Conservation (phyloP, 2,888 invertebrate genomes). For the Eupithecia insigniata region DNA sequence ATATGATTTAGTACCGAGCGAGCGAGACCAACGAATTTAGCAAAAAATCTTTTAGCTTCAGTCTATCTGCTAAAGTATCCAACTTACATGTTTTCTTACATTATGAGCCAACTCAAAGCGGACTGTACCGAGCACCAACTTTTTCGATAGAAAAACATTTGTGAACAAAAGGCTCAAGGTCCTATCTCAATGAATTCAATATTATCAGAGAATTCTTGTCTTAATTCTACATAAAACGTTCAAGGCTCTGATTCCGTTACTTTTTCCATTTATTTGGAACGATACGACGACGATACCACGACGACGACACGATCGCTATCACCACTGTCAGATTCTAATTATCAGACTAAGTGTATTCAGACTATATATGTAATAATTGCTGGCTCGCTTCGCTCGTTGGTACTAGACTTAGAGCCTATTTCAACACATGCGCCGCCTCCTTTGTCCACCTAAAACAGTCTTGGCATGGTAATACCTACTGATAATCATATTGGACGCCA, state of each 20-base stretch:
- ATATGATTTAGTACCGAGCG: not conserved
- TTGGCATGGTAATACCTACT: not conserved
- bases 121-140: constrained; percentile 9
- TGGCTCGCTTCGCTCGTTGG: too few species aligned
- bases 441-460: not conserved
- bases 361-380: too few species aligned
- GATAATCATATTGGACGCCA: not conserved
- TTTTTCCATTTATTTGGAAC: not conserved
- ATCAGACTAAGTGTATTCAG: too few species aligned
- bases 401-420: not conserved
- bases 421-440: not conserved
- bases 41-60: not conserved
- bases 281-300: not conserved
- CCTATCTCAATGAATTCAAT: constrained; percentile 11
- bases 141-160: constrained; percentile 17
- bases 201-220: constrained; percentile 3
- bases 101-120: constrained; percentile 1
- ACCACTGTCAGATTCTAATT: not conserved
- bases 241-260: constrained; percentile 7
- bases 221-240: constrained; percentile 7
- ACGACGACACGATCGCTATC: too few species aligned
- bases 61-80: not conserved
- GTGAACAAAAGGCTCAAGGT: constrained; percentile 4
- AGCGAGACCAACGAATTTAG: not conserved
- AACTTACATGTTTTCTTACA: constrained; percentile 13